Evolutionary conservation across 2,797 vertebrate genomes (phyloP).

Genomic region (Propithecus deckenii): DNA sequence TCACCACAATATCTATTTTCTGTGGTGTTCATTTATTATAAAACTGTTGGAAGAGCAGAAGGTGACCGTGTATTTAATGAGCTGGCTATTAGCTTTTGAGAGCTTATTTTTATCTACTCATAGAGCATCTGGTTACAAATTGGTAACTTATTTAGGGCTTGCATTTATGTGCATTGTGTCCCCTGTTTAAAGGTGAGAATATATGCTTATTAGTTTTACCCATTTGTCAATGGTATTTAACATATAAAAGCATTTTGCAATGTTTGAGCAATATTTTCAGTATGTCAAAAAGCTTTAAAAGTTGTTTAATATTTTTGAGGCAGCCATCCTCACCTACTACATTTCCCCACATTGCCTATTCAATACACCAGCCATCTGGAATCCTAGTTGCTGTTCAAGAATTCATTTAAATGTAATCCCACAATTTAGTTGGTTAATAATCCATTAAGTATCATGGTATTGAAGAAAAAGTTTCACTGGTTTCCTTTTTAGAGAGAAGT

Average conservation of each 20-base stretch:
- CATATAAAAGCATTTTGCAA: constrained; percentile 46
- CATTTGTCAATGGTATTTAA: constrained; percentile 57
- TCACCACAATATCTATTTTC: constrained; percentile 33
- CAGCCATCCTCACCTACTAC: not conserved
- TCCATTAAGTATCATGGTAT: constrained; percentile 10
- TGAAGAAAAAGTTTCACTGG: constrained; percentile 36
- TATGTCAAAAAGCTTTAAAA: constrained; percentile 52
- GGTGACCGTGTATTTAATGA: constrained; percentile 65
- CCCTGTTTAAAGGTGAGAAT: constrained; percentile 62
- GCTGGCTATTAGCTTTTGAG: constrained; percentile 59
- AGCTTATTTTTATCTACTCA: constrained; percentile 52
- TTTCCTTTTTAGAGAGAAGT: not conserved
- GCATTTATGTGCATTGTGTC: constrained; percentile 49
- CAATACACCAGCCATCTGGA: constrained; percentile 66
- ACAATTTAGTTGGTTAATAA: constrained; percentile 55
- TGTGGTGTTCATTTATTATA: not conserved
- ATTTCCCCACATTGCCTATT: constrained; percentile 60
- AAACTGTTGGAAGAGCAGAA: constrained; percentile 57
- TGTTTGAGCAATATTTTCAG: not conserved
- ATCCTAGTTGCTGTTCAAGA: constrained; percentile 33
- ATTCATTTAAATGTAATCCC: constrained; percentile 55
- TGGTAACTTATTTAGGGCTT: constrained; percentile 69
- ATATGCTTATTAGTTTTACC: constrained; percentile 59
- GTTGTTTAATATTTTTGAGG: constrained; percentile 60
- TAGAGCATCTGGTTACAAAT: constrained; percentile 69